Base-by-base conservation (phyloP, 2,888 invertebrate genomes). In the Polydrusus cervinus region DNA sequence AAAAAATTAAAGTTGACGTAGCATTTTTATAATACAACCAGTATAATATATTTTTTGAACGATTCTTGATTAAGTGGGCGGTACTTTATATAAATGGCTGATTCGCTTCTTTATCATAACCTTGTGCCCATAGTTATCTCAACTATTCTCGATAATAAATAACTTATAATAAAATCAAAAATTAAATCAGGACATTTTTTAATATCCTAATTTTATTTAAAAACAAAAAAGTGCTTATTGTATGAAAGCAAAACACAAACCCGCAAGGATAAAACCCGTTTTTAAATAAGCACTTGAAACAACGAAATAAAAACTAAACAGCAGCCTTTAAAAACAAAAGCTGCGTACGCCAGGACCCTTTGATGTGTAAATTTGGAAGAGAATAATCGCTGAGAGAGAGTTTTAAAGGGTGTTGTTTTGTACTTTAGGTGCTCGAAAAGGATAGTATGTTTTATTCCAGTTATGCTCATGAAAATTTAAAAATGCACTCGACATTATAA, bases 341-440 rank as follows among this genome's bases (percentile, higher is more conserved):
- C 67, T 68, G 20, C 10, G 34, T 67, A 51, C 55, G 73, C 62
- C 53, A 38, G 43, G 30, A 43, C 43, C 43, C 73, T 73, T 73
- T 73, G 73, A 73, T 73, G 73, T 73, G 73, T 62, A 73, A 73
- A 73, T 68, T 60, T 68, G 45, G 38, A 18, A 68, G 40, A 49
- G 49, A 73, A 73, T 73, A 73, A 73, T 51, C 45, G 68, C 66
- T 34, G 10, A 55, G 10, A 55, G 53, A 45, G 61, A 73, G 68
- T 53, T 49, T 68, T 66, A 34, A 49, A 66, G 67, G 68, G 73
- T 53, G 73, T 57, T 57, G 55, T 57, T 57, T 57, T 57, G 53
- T n/a, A 30, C 11, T 20, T 25, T 34, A 3, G 7, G 7, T 53
- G n/a, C 16, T 25, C n/a, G 3, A 34, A 57, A 34, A 14, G 10